Evolutionary conservation across 1,140 invertebrate genomes (phyloP).

Genomic region (Tetramorium parvispinum): DNA sequence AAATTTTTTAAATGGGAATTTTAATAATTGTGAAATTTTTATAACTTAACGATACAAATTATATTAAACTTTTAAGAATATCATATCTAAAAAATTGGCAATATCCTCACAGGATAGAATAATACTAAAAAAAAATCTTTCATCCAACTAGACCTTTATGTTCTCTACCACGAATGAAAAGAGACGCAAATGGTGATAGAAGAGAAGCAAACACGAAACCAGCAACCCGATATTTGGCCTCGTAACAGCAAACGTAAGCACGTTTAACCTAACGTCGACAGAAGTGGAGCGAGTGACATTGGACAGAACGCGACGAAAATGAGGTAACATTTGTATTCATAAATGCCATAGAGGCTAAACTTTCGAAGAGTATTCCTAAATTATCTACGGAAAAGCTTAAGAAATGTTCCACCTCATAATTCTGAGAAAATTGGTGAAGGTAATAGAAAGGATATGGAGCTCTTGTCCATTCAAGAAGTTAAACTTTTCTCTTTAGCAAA

Average conservation of each 20-base stretch:
- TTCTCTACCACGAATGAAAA: background rate
- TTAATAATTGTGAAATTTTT: background rate
- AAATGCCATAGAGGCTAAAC: background rate
- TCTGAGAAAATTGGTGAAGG: background rate
- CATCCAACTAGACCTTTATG: background rate
- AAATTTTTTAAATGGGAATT: background rate
- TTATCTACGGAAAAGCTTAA: background rate
- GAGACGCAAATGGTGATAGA: background rate
- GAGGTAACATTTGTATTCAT: background rate
- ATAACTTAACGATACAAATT: background rate
- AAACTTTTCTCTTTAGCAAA: background rate
- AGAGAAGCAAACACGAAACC: slow-evolving; percentile 30
- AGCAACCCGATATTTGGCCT: slow-evolving; percentile 49
- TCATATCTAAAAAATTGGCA: background rate
- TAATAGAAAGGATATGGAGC: background rate
- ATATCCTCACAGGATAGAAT: background rate
- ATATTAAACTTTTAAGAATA: background rate
- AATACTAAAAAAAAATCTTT: background rate
- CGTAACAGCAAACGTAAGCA: slow-evolving; percentile 13
- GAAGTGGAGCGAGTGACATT: background rate
- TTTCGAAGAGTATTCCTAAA: background rate
- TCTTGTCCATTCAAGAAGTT: background rate
- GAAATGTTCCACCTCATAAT: background rate
- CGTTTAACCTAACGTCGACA: slow-evolving; percentile 32
- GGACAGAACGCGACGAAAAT: background rate